Conservation (phyloP, 2,797 vertebrate species). For the Graptemys geographica region DNA sequence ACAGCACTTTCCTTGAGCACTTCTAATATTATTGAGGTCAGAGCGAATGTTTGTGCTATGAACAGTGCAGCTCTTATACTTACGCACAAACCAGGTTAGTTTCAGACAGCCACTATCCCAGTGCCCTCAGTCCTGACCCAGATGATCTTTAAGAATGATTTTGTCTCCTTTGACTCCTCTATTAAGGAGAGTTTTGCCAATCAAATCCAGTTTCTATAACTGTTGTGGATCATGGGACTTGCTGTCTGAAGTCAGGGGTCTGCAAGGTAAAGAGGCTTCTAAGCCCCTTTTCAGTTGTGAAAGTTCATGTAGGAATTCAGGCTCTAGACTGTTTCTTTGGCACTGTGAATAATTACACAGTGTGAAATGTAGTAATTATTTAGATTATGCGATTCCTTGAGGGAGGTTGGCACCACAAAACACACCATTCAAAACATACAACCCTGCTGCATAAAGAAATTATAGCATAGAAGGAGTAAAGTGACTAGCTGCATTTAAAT, state of each 20-base stretch:
- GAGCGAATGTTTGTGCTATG: not conserved
- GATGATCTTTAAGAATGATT: constrained; percentile 11
- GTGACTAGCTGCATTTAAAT: not conserved
- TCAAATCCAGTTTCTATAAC: constrained; percentile 28
- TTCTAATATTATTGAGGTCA: not conserved
- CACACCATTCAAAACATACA: not conserved
- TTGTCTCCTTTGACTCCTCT: constrained; percentile 13
- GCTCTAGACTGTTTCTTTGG: constrained; percentile 22
- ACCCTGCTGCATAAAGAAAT: not conserved
- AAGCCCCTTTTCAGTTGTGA: not conserved
- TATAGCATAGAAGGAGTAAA: not conserved
- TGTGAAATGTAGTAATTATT: constrained; percentile 59
- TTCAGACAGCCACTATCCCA: not conserved
- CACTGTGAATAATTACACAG: constrained; percentile 39
- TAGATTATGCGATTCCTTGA: constrained; percentile 25
- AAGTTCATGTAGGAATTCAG: constrained; percentile 44
- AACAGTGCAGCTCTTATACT: not conserved
- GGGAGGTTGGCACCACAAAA: constrained; percentile 40
- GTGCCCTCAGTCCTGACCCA: not conserved
- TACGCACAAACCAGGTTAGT: not conserved
- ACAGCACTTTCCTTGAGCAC: not conserved
- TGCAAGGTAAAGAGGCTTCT: constrained; percentile 6
- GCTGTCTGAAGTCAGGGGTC: not conserved
- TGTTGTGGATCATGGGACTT: not conserved
- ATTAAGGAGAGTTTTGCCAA: not conserved